phyloP scores from a whole-genome alignment of 2,797 vertebrate genomes.

The Urophycis tenuis region DNA sequence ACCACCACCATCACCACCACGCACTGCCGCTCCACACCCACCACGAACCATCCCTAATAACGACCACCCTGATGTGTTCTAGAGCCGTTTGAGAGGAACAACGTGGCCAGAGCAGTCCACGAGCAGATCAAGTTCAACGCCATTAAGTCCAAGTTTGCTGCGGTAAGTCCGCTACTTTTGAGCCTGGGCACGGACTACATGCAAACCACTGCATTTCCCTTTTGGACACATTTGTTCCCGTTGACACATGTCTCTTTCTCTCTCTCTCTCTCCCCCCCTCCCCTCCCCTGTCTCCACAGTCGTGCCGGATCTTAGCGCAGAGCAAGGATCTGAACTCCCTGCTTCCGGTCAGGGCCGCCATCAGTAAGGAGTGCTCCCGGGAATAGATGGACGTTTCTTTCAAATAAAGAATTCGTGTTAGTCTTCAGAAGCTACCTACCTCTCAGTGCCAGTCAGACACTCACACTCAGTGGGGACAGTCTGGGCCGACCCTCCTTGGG shows the following conservation, averaged over 20 bases:
- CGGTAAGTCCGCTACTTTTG: slow-evolving; percentile 64
- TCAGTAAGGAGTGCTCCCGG: slow-evolving; percentile 50
- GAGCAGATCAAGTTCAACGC: slow-evolving; percentile 84
- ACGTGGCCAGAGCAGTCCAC: slow-evolving; percentile 92
- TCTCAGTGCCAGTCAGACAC: background rate
- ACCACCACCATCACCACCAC: background rate
- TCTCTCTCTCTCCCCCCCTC: slow-evolving; percentile 26
- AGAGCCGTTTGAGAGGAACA: slow-evolving; percentile 94
- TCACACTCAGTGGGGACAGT: slow-evolving; percentile 9
- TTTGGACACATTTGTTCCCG: slow-evolving; percentile 3
- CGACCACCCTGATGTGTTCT: slow-evolving; percentile 41
- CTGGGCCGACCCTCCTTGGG: background rate
- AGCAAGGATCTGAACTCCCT: slow-evolving; percentile 82
- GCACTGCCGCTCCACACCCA: background rate
- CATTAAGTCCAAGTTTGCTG: slow-evolving; percentile 77
- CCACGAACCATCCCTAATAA: background rate
- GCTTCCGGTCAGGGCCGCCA: slow-evolving; percentile 74
- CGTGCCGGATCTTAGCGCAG: slow-evolving; percentile 70
- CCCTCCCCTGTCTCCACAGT: slow-evolving; percentile 64
- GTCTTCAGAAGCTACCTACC: slow-evolving; percentile 2
- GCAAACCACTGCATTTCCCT: background rate
- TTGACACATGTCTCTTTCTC: no score
- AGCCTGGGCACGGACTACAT: background rate
- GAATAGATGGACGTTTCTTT: slow-evolving; percentile 36
- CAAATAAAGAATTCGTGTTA: background rate